These are phyloP conservation scores for Hemitrygon akajei DNA, from an alignment of 2,797 vertebrate species.

Conservation along the genomic window DNA sequence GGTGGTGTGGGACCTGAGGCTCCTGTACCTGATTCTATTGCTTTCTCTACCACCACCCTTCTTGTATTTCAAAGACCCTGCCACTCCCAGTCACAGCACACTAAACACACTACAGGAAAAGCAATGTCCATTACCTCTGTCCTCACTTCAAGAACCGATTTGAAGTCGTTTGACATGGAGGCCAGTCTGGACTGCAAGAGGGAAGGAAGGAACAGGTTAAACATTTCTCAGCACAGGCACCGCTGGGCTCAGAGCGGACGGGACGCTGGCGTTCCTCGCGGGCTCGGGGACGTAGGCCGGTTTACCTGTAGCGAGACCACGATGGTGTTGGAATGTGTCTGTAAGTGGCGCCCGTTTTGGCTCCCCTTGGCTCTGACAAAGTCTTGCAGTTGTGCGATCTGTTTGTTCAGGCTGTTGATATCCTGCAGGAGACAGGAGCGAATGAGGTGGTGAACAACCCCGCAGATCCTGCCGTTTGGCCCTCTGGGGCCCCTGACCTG, in stretches of 20 bases:
- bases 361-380: conserved; percentile 71
- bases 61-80: background rate
- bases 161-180: conserved; percentile 93
- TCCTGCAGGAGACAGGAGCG: conserved; percentile 56
- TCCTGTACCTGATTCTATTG: no score
- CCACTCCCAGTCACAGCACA: background rate
- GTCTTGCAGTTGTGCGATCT: conserved; percentile 87
- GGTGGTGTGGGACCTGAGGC: no score
- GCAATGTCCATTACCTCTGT: conserved; percentile 70
- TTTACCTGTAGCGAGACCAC: conserved; percentile 79
- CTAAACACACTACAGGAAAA: background rate
- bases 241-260: background rate
- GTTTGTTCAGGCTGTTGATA: conserved; percentile 87
- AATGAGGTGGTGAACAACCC: background rate
- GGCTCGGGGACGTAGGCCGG: background rate
- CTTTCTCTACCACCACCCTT: no score
- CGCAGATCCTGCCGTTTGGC: background rate
- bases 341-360: conserved; percentile 77
- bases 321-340: conserved; percentile 84
- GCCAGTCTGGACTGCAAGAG: conserved; percentile 79
- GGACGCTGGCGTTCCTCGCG: no score
- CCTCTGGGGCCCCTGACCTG: no score
- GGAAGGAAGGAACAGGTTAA: conserved; percentile 38
- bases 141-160: conserved; percentile 86
- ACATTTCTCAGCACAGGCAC: background rate